phyloP scores from a whole-genome alignment of 2,888 invertebrate genomes.

The Parasteatoda lunata region DNA sequence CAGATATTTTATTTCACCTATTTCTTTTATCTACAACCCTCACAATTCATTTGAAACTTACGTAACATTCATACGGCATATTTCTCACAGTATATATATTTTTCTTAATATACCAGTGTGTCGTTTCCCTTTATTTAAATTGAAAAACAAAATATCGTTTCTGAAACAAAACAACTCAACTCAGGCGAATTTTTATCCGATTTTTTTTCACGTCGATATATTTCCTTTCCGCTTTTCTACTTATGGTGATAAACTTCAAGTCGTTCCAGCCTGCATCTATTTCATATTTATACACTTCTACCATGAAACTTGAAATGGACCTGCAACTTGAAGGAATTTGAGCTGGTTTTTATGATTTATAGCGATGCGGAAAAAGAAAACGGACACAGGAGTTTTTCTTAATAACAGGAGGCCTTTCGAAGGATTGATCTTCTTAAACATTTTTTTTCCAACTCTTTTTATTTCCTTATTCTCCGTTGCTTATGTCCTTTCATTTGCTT shows the following conservation, averaged over 20 bases:
- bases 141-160: constrained; percentile 11
- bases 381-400: not conserved
- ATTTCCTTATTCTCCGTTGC: not conserved
- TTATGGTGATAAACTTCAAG: constrained; percentile 19
- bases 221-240: constrained; percentile 8
- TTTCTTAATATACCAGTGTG: constrained; percentile 20
- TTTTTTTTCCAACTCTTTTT: not conserved
- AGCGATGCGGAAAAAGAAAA: not conserved
- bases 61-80: constrained; percentile 13
- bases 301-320: not conserved
- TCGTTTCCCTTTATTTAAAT: constrained; percentile 14
- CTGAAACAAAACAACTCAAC: not conserved
- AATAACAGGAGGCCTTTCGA: too few species aligned
- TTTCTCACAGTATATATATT: constrained; percentile 7
- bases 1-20: not conserved
- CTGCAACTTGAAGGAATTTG: constrained; percentile 27
- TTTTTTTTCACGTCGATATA: not conserved
- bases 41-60: constrained; percentile 13
- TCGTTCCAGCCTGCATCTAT: constrained; percentile 34
- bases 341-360: constrained; percentile 42
- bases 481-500: constrained; percentile 43
- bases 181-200: constrained; percentile 7
- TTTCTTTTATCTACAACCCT: constrained; percentile 24
- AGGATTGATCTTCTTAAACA: too few species aligned
- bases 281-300: constrained; percentile 41